These are phyloP conservation scores for Cryptotermes secundus DNA, from an alignment of 1,140 invertebrate species.

Conservation along the genomic window DNA sequence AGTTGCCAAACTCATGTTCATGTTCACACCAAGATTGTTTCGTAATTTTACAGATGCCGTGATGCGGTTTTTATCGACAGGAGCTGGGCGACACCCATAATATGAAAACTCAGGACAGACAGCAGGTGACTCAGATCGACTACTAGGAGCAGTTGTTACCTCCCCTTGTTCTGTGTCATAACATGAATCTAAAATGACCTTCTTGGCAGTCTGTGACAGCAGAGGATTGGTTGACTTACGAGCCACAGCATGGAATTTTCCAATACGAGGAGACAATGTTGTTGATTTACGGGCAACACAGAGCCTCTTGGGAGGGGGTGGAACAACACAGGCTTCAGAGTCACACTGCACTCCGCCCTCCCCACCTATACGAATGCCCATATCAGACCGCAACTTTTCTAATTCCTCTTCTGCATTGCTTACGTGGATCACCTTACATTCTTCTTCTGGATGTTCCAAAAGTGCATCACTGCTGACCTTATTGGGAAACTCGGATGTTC, in stretches of 20 bases:
- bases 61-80: not conserved
- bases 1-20: conserved; percentile 7
- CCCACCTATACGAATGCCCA: not conserved
- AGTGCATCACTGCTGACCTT: not conserved
- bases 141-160: not conserved
- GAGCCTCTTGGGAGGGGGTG: not conserved
- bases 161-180: too few relatives aligned
- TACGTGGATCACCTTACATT: not conserved
- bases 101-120: conserved; percentile 7
- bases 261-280: not conserved
- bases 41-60: not conserved
- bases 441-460: not conserved
- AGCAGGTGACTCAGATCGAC: not conserved
- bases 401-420: not conserved
- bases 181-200: too few relatives aligned
- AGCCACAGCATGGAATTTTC: conserved; percentile 1
- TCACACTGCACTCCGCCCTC: not conserved
- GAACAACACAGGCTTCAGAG: not conserved
- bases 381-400: not conserved
- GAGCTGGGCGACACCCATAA: not conserved
- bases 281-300: conserved; percentile 31
- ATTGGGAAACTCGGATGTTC: not conserved
- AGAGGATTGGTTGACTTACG: conserved; percentile 24
- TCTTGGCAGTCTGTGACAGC: not conserved
- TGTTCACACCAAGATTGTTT: not conserved